Percentiles rank a stretch among this genome's conserved stretches.
phyloP scores from a whole-genome alignment of 2,888 invertebrate species.

The Platynereis dumerilii region DNA sequence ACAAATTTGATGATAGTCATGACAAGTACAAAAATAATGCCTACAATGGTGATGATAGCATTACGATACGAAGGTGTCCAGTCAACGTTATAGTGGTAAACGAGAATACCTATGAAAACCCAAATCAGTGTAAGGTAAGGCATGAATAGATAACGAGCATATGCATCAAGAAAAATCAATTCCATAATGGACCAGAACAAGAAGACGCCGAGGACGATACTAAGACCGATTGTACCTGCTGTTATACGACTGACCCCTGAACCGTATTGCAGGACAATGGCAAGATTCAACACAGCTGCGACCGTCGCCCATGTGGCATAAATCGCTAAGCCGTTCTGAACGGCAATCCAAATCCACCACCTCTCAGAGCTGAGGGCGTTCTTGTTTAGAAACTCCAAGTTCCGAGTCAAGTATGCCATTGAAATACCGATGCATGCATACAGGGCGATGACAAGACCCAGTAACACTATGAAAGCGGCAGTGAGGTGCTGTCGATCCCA shows the following conservation, averaged over 20 bases:
- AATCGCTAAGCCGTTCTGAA: conserved; percentile 51
- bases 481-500: conserved; percentile 39
- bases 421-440: conserved; percentile 41
- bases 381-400: conserved; percentile 3
- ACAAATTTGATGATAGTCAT: too few relatives aligned
- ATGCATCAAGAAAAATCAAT: conserved; percentile 44
- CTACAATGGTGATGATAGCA: too few relatives aligned
- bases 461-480: too few relatives aligned
- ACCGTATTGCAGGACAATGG: conserved; percentile 42
- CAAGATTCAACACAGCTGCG: conserved; percentile 48
- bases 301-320: conserved; percentile 53
- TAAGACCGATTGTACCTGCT: conserved; percentile 40
- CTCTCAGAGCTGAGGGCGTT: conserved; percentile 36
- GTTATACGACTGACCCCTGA: conserved; percentile 31
- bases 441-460: conserved; percentile 45
- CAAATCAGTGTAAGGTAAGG: conserved; percentile 50
- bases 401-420: neutral
- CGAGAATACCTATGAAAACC: conserved; percentile 45
- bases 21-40: too few relatives aligned
- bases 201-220: conserved; percentile 40
- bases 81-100: conserved; percentile 48
- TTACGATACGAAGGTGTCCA: too few relatives aligned
- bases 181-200: conserved; percentile 44
- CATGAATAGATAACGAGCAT: conserved; percentile 50
- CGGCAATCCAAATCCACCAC: conserved; percentile 47